Evolutionary conservation across 2,888 invertebrate genomes (phyloP), one percentile per base, ranked within the genome.

Genomic region (Eueremaeus valkanovi): DNA sequence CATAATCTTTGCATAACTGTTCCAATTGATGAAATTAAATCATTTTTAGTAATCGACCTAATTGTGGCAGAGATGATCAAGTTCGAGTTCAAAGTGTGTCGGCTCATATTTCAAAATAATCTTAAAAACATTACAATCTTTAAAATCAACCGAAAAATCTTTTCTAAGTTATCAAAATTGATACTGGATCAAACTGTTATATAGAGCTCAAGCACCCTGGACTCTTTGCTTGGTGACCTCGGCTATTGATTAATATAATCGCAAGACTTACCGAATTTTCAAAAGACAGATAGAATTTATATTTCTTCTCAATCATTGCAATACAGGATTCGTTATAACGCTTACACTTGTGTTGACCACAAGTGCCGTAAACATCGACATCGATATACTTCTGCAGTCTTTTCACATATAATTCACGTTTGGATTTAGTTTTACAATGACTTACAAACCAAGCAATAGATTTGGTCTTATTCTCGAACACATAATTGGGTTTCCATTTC

Each of bases 261-360:
- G 5, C 51, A 51, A 51, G 13, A 21, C 40, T 40, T 40, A 68
- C 68, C 36, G 36, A 76, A 76, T 82, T 81, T 76, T 81, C 81
- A 63, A 81, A 81, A 1, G 81, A 78, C 18, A 82, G 73, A 75
- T 81, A 81, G 72, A 81, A 82, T 72, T 80, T 80, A 78, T 82
- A 81, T 61, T 63, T 24, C 6, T 40, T 40, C 16, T 40, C 68
- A 1, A 68, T 42, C n/a, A 13, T 68, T 1, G 21, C 18, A 27
- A 16, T 18, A 27, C 63, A 63, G 3, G 33, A 33, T 5, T n/a
- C n/a, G 6, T 66, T 8, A 18, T 31, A 61, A 8, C 49, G 49
- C 3, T 51, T 6, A 24, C 75, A 75, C 18, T 16, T 9, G 3
- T 55, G 49, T 24, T 33, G 11, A 45, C 76, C 76, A 58, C 76